phyloP scores from a whole-genome alignment of 2,797 vertebrate species.

The Emydoidea blandingii region DNA sequence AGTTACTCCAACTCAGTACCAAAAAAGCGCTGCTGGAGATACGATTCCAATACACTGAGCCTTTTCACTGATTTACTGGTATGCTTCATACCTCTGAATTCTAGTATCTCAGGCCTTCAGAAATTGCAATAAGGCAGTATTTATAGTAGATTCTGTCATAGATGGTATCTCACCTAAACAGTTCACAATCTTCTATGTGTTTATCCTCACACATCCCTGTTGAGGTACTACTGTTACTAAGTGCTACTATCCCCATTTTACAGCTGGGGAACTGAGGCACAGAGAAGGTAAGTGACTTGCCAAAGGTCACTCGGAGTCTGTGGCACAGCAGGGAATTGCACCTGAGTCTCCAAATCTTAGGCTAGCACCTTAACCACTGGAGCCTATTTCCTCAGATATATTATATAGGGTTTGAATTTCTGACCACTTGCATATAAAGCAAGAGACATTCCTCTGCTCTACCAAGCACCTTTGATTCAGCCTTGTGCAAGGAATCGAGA shows the following conservation, averaged over 20 bases:
- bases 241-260: not conserved
- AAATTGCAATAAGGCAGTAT: not conserved
- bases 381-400: not conserved
- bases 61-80: not conserved
- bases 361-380: not conserved
- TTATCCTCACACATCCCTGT: not conserved
- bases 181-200: not conserved
- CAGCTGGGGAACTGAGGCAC: not conserved
- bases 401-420: not conserved
- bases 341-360: not conserved
- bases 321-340: not conserved
- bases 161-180: not conserved
- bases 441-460: not conserved
- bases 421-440: not conserved
- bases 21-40: not conserved
- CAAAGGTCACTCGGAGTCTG: not conserved
- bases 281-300: not conserved
- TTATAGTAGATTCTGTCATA: not conserved
- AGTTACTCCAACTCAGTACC: fast-evolving
- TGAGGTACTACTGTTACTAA: fast-evolving
- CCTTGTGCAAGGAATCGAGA: not conserved
- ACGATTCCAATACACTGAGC: fast-evolving
- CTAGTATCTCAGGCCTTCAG: fast-evolving
- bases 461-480: not conserved
- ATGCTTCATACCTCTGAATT: not conserved